phyloP scores from a whole-genome alignment of 1,140 invertebrate genomes.

The Alviniconcha marisindica region DNA sequence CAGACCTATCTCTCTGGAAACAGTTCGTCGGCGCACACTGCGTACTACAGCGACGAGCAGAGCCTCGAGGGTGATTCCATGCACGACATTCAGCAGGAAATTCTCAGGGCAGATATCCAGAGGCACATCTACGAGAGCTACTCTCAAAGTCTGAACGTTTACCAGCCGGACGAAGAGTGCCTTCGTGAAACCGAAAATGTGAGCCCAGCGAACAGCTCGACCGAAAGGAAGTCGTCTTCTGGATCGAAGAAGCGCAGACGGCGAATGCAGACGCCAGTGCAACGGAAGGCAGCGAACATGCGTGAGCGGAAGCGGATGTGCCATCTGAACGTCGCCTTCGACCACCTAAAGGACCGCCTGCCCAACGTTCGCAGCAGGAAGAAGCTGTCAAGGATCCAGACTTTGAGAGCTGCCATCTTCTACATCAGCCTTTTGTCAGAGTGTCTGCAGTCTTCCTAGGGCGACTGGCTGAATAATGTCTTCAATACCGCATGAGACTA shows the following conservation, averaged over 20 bases:
- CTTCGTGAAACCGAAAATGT: not conserved
- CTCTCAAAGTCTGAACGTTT: not conserved
- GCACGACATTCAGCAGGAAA: constrained; percentile 3
- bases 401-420: constrained; percentile 94
- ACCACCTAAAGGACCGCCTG: constrained; percentile 79
- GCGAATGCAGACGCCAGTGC: constrained; percentile 56
- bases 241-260: constrained; percentile 43
- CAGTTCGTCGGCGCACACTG: not conserved
- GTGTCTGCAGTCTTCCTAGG: constrained; percentile 40
- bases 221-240: not conserved
- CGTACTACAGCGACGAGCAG: constrained; percentile 26
- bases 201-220: not conserved
- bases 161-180: not conserved
- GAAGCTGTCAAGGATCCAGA: constrained; percentile 96
- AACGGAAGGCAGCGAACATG: constrained; percentile 63
- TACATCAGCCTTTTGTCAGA: constrained; percentile 98
- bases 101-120: not conserved
- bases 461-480: no score
- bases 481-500: no score
- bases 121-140: constrained; percentile 11
- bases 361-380: constrained; percentile 99
- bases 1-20: not conserved
- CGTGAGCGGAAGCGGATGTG: constrained; percentile 96
- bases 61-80: not conserved
- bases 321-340: constrained; percentile 97